Evolutionary conservation across 2,888 invertebrate species (phyloP).

Genomic region (Acleris holmiana): DNA sequence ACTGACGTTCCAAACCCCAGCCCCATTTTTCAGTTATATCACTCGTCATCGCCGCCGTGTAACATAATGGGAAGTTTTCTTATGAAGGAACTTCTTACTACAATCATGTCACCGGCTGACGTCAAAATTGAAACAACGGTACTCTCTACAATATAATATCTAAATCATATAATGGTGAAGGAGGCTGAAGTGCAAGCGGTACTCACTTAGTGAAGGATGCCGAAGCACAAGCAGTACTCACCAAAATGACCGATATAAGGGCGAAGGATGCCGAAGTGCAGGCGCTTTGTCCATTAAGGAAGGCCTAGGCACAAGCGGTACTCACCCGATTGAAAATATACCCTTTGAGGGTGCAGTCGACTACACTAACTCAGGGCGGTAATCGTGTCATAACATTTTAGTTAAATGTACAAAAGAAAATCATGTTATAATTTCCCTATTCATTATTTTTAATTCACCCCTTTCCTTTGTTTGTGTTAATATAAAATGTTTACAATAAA

Average conservation of each 20-base stretch:
- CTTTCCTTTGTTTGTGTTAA: background rate
- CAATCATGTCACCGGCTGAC: background rate
- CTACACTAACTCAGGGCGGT: slow-evolving; percentile 1
- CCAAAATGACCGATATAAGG: background rate
- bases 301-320: slow-evolving; percentile 7
- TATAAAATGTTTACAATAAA: background rate
- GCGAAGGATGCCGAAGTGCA: slow-evolving; percentile 9
- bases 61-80: background rate
- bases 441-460: background rate
- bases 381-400: background rate
- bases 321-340: background rate
- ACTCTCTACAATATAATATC: too few relatives aligned
- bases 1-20: too few relatives aligned
- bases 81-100: background rate
- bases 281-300: background rate
- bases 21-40: too few relatives aligned
- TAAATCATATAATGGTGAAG: background rate
- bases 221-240: slow-evolving; percentile 11
- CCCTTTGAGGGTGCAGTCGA: background rate
- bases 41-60: too few relatives aligned
- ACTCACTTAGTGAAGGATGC: slow-evolving; percentile 10
- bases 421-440: too few relatives aligned
- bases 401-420: background rate
- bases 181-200: slow-evolving; percentile 10
- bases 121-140: background rate